Percentiles rank a stretch among this genome's conserved stretches.
These are phyloP conservation scores for Dicrostonyx torquatus DNA, from an alignment of 2,797 vertebrate species.

Conservation along the genomic window DNA sequence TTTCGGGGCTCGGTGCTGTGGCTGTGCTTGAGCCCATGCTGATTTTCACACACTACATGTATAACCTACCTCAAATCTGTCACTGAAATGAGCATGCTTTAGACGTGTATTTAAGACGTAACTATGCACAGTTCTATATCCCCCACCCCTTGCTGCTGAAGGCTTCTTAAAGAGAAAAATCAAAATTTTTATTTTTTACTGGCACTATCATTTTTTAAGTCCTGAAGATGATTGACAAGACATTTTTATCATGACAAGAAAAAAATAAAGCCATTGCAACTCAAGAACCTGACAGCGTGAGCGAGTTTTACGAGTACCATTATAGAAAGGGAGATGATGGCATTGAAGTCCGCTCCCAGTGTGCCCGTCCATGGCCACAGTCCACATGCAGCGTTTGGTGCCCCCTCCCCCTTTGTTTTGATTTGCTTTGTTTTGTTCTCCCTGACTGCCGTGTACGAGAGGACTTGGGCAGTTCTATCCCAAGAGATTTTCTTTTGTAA, in stretches of 20 bases:
- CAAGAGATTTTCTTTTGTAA: constrained; percentile 61
- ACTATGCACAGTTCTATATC: constrained; percentile 87
- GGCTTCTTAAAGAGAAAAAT: constrained; percentile 85
- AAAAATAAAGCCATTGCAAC: constrained; percentile 80
- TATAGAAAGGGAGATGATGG: not conserved
- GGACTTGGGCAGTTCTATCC: constrained; percentile 67
- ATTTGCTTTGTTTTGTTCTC: not conserved
- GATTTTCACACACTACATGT: constrained; percentile 85
- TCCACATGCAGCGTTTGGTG: not conserved
- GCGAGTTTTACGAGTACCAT: constrained; percentile 44
- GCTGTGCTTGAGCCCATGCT: constrained; percentile 75
- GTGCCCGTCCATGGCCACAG: constrained; percentile 17
- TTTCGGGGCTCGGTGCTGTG: constrained; percentile 79
- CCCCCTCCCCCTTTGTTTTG: not conserved
- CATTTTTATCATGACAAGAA: constrained; percentile 76
- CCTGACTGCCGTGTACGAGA: constrained; percentile 47
- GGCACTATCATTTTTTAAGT: constrained; percentile 79
- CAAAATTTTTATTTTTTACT: constrained; percentile 83
- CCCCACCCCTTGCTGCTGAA: constrained; percentile 84
- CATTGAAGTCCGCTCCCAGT: not conserved
- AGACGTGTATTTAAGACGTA: constrained; percentile 83
- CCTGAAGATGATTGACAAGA: constrained; percentile 74
- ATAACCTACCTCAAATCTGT: constrained; percentile 89
- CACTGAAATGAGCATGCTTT: constrained; percentile 84
- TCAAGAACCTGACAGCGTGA: constrained; percentile 73